A percentile compares a stretch with the other conserved stretches of the same genome.
Conservation (phyloP, 2,888 invertebrate genomes). For the Habrosyne pyritoides region DNA sequence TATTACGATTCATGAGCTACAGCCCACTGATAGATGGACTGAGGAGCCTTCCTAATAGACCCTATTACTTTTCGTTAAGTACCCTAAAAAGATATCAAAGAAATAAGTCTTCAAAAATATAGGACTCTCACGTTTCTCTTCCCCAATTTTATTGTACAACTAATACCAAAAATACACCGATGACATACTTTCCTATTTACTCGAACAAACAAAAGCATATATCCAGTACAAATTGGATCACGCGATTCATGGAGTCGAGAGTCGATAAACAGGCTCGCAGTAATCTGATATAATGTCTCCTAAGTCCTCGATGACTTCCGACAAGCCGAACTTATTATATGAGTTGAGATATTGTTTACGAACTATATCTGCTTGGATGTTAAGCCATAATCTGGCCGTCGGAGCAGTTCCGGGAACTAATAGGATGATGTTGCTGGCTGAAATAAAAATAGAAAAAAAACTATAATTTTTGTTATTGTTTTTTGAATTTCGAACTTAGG, state of each 20-base stretch:
- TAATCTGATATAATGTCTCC: slow-evolving; percentile 6
- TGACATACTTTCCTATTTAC: background rate
- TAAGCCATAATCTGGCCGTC: background rate
- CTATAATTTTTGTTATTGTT: too few relatives aligned
- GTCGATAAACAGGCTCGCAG: slow-evolving; percentile 5
- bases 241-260: background rate
- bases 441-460: too few relatives aligned
- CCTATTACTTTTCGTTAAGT: too few relatives aligned
- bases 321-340: slow-evolving; percentile 2
- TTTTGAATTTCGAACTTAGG: too few relatives aligned
- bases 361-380: background rate
- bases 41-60: too few relatives aligned
- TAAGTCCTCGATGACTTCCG: slow-evolving; percentile 7
- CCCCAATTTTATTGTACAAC: background rate
- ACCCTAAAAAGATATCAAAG: too few relatives aligned
- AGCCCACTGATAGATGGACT: too few relatives aligned
- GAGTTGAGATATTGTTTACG: slow-evolving; percentile 3
- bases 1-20: too few relatives aligned
- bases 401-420: background rate
- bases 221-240: slow-evolving; percentile 5
- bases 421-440: background rate
- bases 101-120: too few relatives aligned
- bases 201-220: background rate
- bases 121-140: background rate
- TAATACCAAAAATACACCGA: background rate